phyloP scores from a whole-genome alignment of 2,888 invertebrate genomes.

The Limenitis camilla region DNA sequence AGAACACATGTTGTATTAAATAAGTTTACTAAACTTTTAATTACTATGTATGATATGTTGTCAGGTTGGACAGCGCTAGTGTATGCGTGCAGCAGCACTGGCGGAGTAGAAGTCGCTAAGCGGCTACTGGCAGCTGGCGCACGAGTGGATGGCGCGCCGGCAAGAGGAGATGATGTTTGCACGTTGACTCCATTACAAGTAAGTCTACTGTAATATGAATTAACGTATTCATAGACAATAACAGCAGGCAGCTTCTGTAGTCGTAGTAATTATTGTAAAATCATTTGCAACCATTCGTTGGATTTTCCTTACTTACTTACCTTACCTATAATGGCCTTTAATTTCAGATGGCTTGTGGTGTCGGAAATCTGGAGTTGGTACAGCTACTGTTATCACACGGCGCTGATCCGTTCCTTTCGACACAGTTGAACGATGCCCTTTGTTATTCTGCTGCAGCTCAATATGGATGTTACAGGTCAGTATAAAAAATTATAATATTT shows the following conservation, averaged over 20 bases:
- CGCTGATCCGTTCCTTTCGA: conserved; percentile 90
- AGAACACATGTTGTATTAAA: background rate
- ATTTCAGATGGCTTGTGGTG: conserved; percentile 82
- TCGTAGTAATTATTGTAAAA: too few relatives aligned
- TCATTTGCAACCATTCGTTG: too few relatives aligned
- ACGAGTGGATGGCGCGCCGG: conserved; percentile 89
- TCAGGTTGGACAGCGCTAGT: conserved; percentile 89
- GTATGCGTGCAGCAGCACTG: conserved; percentile 75
- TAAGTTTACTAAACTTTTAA: background rate
- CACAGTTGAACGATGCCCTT: conserved; percentile 86
- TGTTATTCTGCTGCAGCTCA: conserved; percentile 91
- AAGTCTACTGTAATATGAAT: too few relatives aligned
- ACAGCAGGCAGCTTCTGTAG: background rate
- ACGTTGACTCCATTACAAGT: conserved; percentile 92
- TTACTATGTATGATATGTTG: conserved; percentile 17
- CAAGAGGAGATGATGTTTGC: conserved; percentile 86
- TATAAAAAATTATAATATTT: background rate
- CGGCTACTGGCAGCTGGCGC: conserved; percentile 87
- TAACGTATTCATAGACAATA: too few relatives aligned
- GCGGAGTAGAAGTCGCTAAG: conserved; percentile 72
- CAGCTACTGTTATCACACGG: conserved; percentile 86
- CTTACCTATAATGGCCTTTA: background rate
- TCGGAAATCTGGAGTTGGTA: conserved; percentile 86
- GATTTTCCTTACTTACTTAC: too few relatives aligned
- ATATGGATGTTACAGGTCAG: conserved; percentile 84